phyloP scores from a whole-genome alignment of 2,888 invertebrate genomes.

The Abrostola tripartita region DNA sequence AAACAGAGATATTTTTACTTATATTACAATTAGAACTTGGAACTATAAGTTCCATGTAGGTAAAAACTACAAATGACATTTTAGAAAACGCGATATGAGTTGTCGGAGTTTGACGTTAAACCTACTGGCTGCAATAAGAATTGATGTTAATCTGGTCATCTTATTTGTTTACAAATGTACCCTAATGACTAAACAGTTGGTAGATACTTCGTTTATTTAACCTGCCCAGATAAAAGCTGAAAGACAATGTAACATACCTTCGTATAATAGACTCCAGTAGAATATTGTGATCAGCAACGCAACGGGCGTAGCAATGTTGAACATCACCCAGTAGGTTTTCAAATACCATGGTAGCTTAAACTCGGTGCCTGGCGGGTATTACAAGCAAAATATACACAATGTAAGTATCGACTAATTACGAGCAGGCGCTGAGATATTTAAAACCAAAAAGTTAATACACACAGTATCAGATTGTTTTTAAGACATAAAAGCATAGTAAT shows the following conservation, averaged over 20 bases:
- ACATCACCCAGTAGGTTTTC: constrained; percentile 80
- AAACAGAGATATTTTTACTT: no score
- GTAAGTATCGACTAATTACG: neutral
- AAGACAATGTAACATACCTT: constrained; percentile 63
- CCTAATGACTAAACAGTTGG: no score
- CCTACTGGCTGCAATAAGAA: no score
- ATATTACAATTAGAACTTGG: no score
- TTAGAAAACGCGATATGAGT: no score
- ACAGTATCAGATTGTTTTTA: no score
- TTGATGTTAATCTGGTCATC: no score
- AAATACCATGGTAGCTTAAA: constrained; percentile 80
- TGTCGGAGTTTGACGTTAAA: no score
- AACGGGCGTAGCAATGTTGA: constrained; percentile 77
- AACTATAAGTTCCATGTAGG: no score
- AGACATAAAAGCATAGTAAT: neutral
- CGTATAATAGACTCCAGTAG: constrained; percentile 82
- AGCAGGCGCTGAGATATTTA: constrained; percentile 4
- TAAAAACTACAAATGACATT: no score
- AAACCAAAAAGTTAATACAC: neutral
- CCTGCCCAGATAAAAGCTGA: neutral
- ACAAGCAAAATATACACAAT: constrained; percentile 24
- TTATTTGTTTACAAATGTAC: no score
- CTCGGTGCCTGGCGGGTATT: constrained; percentile 71
- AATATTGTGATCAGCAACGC: constrained; percentile 84
- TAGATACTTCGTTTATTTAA: neutral